A percentile compares a stretch with the other conserved stretches of the same genome.
These are phyloP conservation scores for Bucco capensis DNA, from an alignment of 2,113 vertebrate genomes.

Conservation along the genomic window DNA sequence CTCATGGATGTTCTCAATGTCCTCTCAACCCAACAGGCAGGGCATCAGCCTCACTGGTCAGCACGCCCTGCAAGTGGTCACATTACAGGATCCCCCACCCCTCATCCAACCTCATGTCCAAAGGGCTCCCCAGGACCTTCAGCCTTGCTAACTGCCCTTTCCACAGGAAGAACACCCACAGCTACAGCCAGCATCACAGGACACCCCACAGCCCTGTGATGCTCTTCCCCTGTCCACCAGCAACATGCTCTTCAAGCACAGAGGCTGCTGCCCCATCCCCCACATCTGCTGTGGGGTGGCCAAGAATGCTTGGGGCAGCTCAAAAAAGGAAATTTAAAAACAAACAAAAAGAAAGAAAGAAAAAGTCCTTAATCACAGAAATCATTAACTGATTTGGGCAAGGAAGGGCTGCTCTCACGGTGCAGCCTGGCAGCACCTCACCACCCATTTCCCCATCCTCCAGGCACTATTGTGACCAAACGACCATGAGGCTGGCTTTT, in stretches of 20 bases:
- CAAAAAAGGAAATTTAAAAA: no score
- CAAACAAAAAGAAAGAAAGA: not conserved
- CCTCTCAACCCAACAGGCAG: not conserved
- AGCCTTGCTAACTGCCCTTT: rapidly evolving
- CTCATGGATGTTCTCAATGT: no score
- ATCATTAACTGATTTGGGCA: not conserved
- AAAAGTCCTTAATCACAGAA: not conserved
- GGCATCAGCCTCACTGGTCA: not conserved
- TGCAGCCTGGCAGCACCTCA: not conserved
- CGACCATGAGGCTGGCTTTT: rapidly evolving
- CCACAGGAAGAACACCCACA: rapidly evolving
- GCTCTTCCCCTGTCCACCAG: rapidly evolving
- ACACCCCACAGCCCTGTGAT: rapidly evolving
- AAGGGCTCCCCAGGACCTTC: not conserved
- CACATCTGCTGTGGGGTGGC: not conserved
- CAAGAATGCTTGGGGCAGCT: no score
- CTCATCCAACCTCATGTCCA: rapidly evolving
- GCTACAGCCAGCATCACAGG: not conserved
- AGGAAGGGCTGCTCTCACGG: rapidly evolving
- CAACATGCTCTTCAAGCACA: not conserved
- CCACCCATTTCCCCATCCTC: not conserved
- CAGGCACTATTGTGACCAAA: not conserved
- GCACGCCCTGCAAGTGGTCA: not conserved
- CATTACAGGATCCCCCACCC: rapidly evolving
- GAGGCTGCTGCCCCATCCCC: not conserved